Evolutionary conservation across 2,113 vertebrate species (phyloP), one percentile per base, ranked within the genome.

Genomic region (Dipodomys stephensi): DNA sequence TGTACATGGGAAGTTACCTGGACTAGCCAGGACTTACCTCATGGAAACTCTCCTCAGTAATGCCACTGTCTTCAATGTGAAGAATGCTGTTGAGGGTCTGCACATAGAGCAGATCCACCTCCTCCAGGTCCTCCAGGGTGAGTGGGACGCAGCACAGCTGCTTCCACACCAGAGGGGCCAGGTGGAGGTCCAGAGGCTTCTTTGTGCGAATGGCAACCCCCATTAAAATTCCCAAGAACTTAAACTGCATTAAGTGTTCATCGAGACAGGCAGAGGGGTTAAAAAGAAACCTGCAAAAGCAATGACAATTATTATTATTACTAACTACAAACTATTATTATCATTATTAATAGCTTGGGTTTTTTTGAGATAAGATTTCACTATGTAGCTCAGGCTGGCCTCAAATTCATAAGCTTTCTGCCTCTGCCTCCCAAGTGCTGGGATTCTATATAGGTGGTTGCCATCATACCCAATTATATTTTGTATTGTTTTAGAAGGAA

Each of bases 1-100:
- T 60, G 15, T 22, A 20, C 8, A 64, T 1, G n/a, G 32, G 30
- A 73, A n/a, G 73, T 49, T 44, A n/a, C 22, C 53, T 0, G 18
- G 28, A 64, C 19, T 1, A 15, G 72, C 67, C 80, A 46, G 32
- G 32, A 60, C 20, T 92, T 88, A 99, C 98, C 98, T 99, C 98
- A 97, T 99, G 98, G 98, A 99, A 99, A 98, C 98, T 99, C 93
- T 98, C 98, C 98, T 99, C 98, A 1, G 98, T 99, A 93, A 99
- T 99, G 96, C 98, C 98, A 92, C 98, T 98, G 98, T 99, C 98
- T 99, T 99, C 98, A 98, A 99, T 99, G 98, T 99, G 98, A 98
- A 99, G 98, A 98, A 99, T 99, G 98, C 98, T 99, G 97, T 98
- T 98, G 88, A 99, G 98, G 95, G 98, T 99, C 97, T 99, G 98